Conservation (phyloP, 2,797 vertebrate genomes). For the Etheostoma nigrum region DNA sequence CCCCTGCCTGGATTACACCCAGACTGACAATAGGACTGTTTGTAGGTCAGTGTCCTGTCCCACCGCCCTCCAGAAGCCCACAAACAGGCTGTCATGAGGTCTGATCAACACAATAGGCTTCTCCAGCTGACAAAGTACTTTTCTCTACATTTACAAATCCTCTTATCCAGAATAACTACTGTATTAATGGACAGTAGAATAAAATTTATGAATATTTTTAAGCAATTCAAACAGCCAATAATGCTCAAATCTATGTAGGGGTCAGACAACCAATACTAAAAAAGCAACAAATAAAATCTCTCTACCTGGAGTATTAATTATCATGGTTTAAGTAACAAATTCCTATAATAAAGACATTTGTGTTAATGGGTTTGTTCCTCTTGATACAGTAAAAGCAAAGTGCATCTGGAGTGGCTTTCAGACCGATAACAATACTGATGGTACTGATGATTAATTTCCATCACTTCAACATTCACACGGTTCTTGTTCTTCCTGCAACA, state of each 20-base stretch:
- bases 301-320: neutral
- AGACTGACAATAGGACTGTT: slow-evolving; percentile 56
- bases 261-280: too few relatives aligned
- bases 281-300: too few relatives aligned
- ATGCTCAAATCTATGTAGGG: neutral
- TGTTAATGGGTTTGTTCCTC: neutral
- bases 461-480: neutral
- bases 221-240: slow-evolving; percentile 10
- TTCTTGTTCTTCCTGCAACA: slow-evolving; percentile 14
- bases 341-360: neutral
- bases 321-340: neutral
- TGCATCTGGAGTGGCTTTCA: slow-evolving; percentile 4
- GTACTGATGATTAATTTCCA: slow-evolving; percentile 6
- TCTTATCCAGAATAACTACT: slow-evolving; percentile 21
- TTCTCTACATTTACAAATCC: slow-evolving; percentile 34
- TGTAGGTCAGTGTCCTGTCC: slow-evolving; percentile 71
- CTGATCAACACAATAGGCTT: slow-evolving; percentile 47
- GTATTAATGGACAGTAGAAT: slow-evolving; percentile 1
- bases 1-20: slow-evolving; percentile 25
- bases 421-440: neutral
- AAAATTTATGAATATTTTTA: slow-evolving; percentile 8
- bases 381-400: neutral
- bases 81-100: slow-evolving; percentile 42
- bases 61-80: slow-evolving; percentile 58
- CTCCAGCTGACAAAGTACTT: slow-evolving; percentile 29